Evolutionary conservation across 2,797 vertebrate species (phyloP).

Genomic region (Crenuchus spilurus): DNA sequence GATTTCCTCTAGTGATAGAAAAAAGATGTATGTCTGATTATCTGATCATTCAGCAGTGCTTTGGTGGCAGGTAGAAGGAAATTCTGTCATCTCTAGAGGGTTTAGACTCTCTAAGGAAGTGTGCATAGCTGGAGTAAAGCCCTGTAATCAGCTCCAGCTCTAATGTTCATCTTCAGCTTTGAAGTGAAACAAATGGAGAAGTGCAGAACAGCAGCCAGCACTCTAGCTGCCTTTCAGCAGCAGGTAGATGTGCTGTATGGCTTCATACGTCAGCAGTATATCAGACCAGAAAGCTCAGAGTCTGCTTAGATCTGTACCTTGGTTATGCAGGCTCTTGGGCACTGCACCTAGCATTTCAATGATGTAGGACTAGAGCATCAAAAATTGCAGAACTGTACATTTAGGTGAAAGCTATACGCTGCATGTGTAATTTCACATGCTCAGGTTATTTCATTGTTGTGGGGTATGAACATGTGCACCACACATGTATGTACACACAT

Average conservation of each 20-base stretch:
- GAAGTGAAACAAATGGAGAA: conserved; percentile 20
- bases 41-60: not conserved
- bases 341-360: not conserved
- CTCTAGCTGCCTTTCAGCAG: conserved; percentile 20
- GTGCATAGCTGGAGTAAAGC: conserved; percentile 5
- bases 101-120: not conserved
- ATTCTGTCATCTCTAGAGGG: not conserved
- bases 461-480: too few relatives aligned
- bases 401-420: not conserved
- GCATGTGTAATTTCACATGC: not conserved
- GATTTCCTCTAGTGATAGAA: not conserved
- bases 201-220: conserved; percentile 10
- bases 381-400: not conserved
- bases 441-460: not conserved
- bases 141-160: conserved; percentile 21
- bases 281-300: not conserved
- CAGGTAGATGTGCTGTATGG: not conserved
- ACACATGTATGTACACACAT: too few relatives aligned
- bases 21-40: not conserved
- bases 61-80: not conserved
- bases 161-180: conserved; percentile 15
- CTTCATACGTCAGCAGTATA: conserved; percentile 13
- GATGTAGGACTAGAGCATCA: not conserved
- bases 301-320: not conserved
- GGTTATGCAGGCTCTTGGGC: not conserved